Evolutionary conservation across 2,888 invertebrate genomes (phyloP), one percentile per base, ranked within the genome.

Genomic region (Polymixis lichenea): DNA sequence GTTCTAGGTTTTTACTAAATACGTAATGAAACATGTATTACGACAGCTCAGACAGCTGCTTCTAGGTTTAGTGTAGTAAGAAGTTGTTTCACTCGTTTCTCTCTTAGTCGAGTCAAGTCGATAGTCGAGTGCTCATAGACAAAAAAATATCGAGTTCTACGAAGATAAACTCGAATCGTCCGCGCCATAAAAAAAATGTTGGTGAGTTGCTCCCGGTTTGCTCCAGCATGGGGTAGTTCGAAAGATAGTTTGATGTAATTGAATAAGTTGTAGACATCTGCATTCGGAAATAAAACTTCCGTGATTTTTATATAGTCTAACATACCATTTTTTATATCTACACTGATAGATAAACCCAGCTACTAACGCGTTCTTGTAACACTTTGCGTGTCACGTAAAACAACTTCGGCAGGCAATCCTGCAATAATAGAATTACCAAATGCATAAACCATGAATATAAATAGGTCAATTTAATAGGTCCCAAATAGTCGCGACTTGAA

Each of bases 21-120:
- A 70, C 32, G 28, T 32, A 58, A 73, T 32, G 51, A 67, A 79
- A 56, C n/a, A 56, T 73, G 46, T 38, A 22, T 65, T 70, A 49
- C 77, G 84, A 66, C 70, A 71, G 61, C 15, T 46, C 32, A 60
- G 53, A 80, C 80, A 72, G 46, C 43, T 53, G 80, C 32, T 53
- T 38, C n/a, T 38, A 46, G 58, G 13, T 13, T 49, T 64, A 32
- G 72, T 56, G 13, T 55, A 49, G 49, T 13, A 53, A 75, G 62
- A 83, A 75, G 80, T 75, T 72, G 64, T 61, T 68, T 6, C 38
- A n/a, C n/a, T n/a, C n/a, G n/a, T n/a, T n/a, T 58, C 25, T 51
- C 15, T 56, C n/a, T 46, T 67, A 69, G 75, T 75, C 76, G 55
- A 80, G 51, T 78, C 3, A 51, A 64, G 7, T 28, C 46, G n/a